A percentile compares a stretch with the other conserved stretches of the same genome.
Evolutionary conservation across 1,140 invertebrate genomes (phyloP).

Genomic region (Oncopodura yosiiana): DNA sequence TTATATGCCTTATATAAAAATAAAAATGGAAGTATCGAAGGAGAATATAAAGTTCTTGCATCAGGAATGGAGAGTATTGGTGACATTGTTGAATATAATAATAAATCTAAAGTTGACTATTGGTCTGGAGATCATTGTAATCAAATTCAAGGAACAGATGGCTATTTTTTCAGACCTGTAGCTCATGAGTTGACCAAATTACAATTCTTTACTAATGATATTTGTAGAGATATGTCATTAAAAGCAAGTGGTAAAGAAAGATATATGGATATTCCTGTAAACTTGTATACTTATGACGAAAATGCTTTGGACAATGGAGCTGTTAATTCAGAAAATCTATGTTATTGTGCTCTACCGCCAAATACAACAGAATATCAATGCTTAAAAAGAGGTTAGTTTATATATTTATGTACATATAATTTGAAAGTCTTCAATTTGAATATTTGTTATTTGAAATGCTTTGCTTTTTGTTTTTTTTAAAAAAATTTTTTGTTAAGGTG

Average conservation of each 20-base stretch:
- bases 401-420: background rate
- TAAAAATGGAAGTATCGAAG: too few species aligned
- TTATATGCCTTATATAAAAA: too few species aligned
- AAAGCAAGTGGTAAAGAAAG: too few species aligned
- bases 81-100: too few species aligned
- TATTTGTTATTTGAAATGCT: background rate
- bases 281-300: background rate
- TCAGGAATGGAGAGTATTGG: too few species aligned
- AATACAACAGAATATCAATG: background rate
- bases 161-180: constrained; percentile 3
- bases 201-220: constrained; percentile 15
- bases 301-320: background rate
- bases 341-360: background rate
- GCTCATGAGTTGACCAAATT: background rate
- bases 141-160: constrained; percentile 16
- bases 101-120: too few species aligned
- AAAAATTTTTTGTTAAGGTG: constrained; percentile 15
- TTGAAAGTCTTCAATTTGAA: background rate
- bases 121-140: constrained; percentile 20
- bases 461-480: background rate
- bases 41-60: too few species aligned
- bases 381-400: constrained; percentile 10
- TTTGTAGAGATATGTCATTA: constrained; percentile 19
- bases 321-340: background rate
- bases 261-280: too few species aligned